Base-by-base conservation (phyloP, 92 coral and sea anemone genomes). In the Epizoanthus fatuus region DNA sequence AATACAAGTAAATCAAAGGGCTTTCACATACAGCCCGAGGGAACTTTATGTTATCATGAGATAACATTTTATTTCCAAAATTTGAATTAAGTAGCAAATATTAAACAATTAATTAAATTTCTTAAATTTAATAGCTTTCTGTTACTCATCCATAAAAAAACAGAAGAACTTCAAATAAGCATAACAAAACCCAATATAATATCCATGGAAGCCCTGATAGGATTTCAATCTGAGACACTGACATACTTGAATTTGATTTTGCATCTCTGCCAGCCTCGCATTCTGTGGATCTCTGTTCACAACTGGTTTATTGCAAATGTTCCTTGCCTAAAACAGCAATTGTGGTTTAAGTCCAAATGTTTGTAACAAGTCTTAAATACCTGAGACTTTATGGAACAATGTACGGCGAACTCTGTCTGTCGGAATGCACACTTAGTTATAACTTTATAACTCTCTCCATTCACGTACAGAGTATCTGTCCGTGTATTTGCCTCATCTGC, bases 261-360 rank as follows among this genome's bases (percentile, higher is more conserved):
- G 96, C 99, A 97, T 97, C 52, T 94, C 98, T 0, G 95, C 95
- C 45, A 97, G 92, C 75, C 87, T 97, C 15, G 98, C 85, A 13
- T 94, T 95, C 75, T 97, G 99, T 17, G 99, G 99, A 80, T 97
- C 99, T 68, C 99, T 89, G 96, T 97, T 97, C 63, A 97, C 96
- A 0, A 97, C 91, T 16, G 99, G 99, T 71, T 95, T 97, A 75
- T 97, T 97, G 37, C 95, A 95, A 22, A 97, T 97, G 72, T 95
- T 85, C 63, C 99, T 72, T n/a, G 99, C 99, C 99, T 97, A 84
- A 4, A 77, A 29, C 47, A 49, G 3, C 1, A 57, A 49, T 10
- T 8, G 15, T 1, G 7, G 35, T 29, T 63, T 12, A 1, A 63
- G 3, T 63, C 9, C 15, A 35, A 20, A 13, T 13, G 38, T 15